These are phyloP conservation scores for Bufo bufo DNA, from an alignment of 2,113 vertebrate genomes.

Conservation along the genomic window DNA sequence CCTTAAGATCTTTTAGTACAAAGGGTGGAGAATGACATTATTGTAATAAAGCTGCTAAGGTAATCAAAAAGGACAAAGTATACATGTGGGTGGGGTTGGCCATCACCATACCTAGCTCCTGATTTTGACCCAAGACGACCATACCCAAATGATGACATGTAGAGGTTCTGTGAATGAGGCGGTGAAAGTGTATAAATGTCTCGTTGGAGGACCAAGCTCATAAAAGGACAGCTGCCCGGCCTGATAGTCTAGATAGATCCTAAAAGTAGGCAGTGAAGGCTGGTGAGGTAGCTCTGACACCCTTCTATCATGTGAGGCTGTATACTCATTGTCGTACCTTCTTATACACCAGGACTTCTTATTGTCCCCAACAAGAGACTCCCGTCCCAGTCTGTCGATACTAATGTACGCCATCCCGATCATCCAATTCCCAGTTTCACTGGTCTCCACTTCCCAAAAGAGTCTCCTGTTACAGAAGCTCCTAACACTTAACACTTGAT, in stretches of 20 bases:
- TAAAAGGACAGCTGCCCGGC: slow-evolving; percentile 28
- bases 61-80: too few relatives aligned
- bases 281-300: background rate
- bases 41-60: too few relatives aligned
- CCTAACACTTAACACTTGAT: background rate
- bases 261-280: background rate
- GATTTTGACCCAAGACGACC: background rate
- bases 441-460: slow-evolving; percentile 39
- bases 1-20: too few relatives aligned
- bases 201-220: slow-evolving; percentile 24
- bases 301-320: background rate
- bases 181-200: slow-evolving; percentile 34
- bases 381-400: background rate
- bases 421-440: slow-evolving; percentile 19
- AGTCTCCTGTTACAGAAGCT: background rate
- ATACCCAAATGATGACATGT: background rate
- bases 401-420: slow-evolving; percentile 8
- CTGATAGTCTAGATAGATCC: slow-evolving; percentile 31
- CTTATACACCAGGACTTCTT: slow-evolving; percentile 31
- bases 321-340: background rate
- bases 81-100: too few relatives aligned
- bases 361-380: background rate
- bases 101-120: background rate
- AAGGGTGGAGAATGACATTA: too few relatives aligned
- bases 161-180: slow-evolving; percentile 13